Conservation (phyloP, 2,888 invertebrate species). For the Diaprepes abbreviatus region DNA sequence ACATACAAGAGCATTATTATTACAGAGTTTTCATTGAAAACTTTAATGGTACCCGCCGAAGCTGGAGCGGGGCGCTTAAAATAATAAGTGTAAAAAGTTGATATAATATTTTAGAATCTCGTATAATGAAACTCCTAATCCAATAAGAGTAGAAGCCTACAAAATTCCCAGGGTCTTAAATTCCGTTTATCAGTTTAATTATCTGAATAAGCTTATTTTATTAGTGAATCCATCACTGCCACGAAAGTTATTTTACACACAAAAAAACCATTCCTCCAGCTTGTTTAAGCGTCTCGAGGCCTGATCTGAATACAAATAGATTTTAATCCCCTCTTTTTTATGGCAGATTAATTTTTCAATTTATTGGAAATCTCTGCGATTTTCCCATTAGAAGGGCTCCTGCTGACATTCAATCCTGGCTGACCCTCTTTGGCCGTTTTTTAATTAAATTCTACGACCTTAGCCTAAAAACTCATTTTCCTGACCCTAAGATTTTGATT, state of each 20-base stretch:
- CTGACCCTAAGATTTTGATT: conserved; percentile 2
- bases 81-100: no score
- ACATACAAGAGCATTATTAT: no score
- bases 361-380: conserved; percentile 4
- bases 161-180: no score
- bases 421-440: not conserved
- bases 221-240: no score
- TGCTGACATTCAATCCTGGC: not conserved
- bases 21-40: no score
- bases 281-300: not conserved
- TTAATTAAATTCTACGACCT: conserved; percentile 6
- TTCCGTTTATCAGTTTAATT: no score
- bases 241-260: not conserved
- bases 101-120: no score
- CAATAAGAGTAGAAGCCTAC: no score
- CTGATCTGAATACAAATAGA: not conserved
- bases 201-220: no score
- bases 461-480: not conserved
- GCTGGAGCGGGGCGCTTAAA: no score
- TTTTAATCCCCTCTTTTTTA: conserved; percentile 1
- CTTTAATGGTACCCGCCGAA: no score
- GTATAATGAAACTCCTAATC: no score
- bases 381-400: not conserved
- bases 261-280: not conserved
- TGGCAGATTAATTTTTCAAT: conserved; percentile 10